phyloP scores from a whole-genome alignment of 2,113 vertebrate genomes.

The Rafetus swinhoei region DNA sequence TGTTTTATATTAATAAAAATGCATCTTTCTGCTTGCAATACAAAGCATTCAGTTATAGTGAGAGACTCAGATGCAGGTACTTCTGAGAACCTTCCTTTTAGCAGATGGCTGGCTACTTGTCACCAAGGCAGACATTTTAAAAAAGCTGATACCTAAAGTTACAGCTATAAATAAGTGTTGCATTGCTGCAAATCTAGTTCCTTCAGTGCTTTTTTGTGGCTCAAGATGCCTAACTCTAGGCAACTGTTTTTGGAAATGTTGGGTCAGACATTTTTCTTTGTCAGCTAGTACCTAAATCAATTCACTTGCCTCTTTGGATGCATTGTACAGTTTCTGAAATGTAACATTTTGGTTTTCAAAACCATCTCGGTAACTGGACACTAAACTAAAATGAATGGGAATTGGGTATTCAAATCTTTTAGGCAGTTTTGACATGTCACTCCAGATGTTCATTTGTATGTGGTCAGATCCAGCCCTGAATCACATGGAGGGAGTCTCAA shows the following conservation, averaged over 20 bases:
- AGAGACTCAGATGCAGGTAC: neutral
- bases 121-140: neutral
- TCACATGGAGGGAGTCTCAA: neutral
- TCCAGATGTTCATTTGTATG: neutral
- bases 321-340: conserved; percentile 33
- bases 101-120: neutral
- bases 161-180: neutral
- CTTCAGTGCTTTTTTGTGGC: neutral
- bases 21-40: neutral
- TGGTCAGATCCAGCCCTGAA: neutral
- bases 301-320: conserved; percentile 28
- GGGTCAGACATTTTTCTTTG: conserved; percentile 13
- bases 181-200: neutral
- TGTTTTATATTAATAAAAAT: conserved; percentile 37
- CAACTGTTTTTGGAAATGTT: conserved; percentile 37
- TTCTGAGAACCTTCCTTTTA: conserved; percentile 13
- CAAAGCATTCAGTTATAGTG: neutral
- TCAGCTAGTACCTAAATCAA: conserved; percentile 38
- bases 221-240: neutral
- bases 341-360: conserved; percentile 49
- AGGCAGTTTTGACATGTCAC: fast-evolving
- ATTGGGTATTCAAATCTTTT: neutral
- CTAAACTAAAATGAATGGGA: conserved; percentile 36
- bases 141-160: neutral
- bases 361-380: conserved; percentile 28